Evolutionary conservation across 2,797 vertebrate genomes (phyloP).

Genomic region (Typhlichthys eigenmanni): DNA sequence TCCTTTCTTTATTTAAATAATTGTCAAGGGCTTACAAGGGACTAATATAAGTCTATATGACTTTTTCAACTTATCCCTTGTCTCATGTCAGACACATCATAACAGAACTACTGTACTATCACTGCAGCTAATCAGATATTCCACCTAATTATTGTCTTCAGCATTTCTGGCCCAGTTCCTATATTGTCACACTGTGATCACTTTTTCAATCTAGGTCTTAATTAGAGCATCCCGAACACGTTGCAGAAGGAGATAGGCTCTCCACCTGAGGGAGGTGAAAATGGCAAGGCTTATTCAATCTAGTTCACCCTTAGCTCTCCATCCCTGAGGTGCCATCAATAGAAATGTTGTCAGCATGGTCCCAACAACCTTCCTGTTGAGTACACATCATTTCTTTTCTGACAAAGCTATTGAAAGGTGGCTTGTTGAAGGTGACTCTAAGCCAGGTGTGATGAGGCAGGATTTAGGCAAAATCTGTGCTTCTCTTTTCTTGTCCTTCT

Average conservation of each 20-base stretch:
- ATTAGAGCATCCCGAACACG: slow-evolving; percentile 60
- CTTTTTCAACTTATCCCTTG: slow-evolving; percentile 48
- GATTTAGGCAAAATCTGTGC: slow-evolving; percentile 38
- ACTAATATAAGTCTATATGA: slow-evolving; percentile 47
- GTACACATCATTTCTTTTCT: slow-evolving; percentile 47
- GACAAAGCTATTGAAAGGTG: slow-evolving; percentile 41
- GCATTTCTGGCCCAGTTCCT: slow-evolving; percentile 54
- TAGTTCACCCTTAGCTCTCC: slow-evolving; percentile 16
- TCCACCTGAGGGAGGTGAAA: slow-evolving; percentile 63
- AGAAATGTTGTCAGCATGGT: slow-evolving; percentile 54
- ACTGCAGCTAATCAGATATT: slow-evolving; percentile 54
- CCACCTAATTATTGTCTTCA: slow-evolving; percentile 55
- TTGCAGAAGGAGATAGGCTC: slow-evolving; percentile 54
- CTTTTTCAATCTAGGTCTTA: slow-evolving; percentile 64
- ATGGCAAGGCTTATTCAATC: slow-evolving; percentile 38
- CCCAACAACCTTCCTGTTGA: slow-evolving; percentile 39
- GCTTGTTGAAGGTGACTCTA: slow-evolving; percentile 58
- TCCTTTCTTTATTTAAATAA: slow-evolving; percentile 15
- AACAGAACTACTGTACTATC: slow-evolving; percentile 53
- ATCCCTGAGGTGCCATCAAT: slow-evolving; percentile 48
- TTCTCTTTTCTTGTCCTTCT: slow-evolving; percentile 21
- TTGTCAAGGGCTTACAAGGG: slow-evolving; percentile 27
- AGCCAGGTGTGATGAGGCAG: slow-evolving; percentile 17
- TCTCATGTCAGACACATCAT: slow-evolving; percentile 33
- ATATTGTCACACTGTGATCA: slow-evolving; percentile 56